Base-by-base conservation (phyloP, 2,888 invertebrate species). In the Mesopsocus fuscifrons region DNA sequence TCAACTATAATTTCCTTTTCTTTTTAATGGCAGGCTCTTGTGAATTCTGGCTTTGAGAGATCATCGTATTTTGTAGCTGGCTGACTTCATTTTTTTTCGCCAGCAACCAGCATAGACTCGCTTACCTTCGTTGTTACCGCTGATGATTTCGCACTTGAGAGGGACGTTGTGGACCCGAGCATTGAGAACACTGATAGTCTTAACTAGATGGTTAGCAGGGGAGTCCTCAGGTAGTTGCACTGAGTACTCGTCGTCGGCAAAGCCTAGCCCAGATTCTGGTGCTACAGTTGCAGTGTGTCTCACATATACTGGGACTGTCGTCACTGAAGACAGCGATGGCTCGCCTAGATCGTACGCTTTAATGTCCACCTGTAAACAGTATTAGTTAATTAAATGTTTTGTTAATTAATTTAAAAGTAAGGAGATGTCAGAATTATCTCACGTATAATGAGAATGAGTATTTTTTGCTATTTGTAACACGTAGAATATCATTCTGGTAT, bases 261-360 rank as follows among this genome's bases (percentile, higher is more conserved):
- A 92, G 1, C 89, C 81, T 21, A 91, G 65, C 1, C 84, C 84
- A 4, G 77, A 74, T 66, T 81, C 72, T 3, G 73, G 71, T 1
- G 73, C 71, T 4, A 77, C 74, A 0, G 75, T 74, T 1, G 83
- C 76, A 0, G 81, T 74, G 56, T 85, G 87, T 42, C 82, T 76
- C 11, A 91, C 81, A 54, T 77, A 84, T 3, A 92, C 72, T 1
- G 79, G 81, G 1, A 91, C 70, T 2, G 81, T 80, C 6, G 79
- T 76, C 0, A 83, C 77, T 0, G 85, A 82, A 1, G 81, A 81
- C 52, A 88, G 65, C 52, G 81, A 78, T 0, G 84, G 89, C 34
- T 82, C 84, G 1, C 84, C 89, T 57, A 84, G 71, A 55, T 91
- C 89, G 54, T 79, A 82, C 0, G 85, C 88, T 53, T 80, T 70